A percentile compares a stretch with the other conserved stretches of the same genome.
These are phyloP conservation scores for Lycocerus yunnanus DNA, from an alignment of 2,888 invertebrate species.

Conservation along the genomic window DNA sequence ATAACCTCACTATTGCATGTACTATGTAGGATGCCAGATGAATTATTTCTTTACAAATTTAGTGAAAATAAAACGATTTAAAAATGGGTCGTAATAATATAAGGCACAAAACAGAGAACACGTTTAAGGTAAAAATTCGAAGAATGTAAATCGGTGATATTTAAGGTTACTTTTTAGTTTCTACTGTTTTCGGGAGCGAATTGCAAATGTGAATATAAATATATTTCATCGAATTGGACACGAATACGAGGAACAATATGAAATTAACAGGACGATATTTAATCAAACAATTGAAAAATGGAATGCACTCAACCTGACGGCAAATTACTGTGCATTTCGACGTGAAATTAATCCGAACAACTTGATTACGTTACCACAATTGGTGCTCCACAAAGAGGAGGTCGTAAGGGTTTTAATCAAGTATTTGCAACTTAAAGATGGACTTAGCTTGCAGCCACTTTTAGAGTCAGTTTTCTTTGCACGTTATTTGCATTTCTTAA, in stretches of 20 bases:
- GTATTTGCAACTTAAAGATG: conserved; percentile 73
- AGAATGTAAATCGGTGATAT: neutral
- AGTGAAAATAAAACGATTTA: neutral
- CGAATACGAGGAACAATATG: conserved; percentile 69
- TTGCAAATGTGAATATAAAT: conserved; percentile 84
- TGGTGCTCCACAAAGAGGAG: conserved; percentile 79
- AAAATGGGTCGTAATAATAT: conserved; percentile 73
- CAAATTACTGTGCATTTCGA: conserved; percentile 78
- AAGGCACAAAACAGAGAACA: conserved; percentile 76
- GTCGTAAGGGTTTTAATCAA: conserved; percentile 74
- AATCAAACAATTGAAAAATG: conserved; percentile 84
- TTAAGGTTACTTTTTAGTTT: conserved; percentile 63
- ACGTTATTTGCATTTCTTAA: neutral
- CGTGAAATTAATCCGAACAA: conserved; percentile 67
- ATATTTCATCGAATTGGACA: conserved; percentile 85
- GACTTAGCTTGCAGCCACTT: conserved; percentile 77
- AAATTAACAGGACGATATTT: conserved; percentile 78
- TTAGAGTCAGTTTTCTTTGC: conserved; percentile 75
- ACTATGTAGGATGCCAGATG: neutral
- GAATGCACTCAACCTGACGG: conserved; percentile 84
- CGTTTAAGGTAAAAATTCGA: conserved; percentile 70
- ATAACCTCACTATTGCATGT: neutral
- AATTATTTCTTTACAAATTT: neutral
- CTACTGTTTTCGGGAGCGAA: conserved; percentile 86
- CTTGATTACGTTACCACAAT: conserved; percentile 81